phyloP scores from a whole-genome alignment of 1,140 invertebrate genomes.

The Reticulitermes speratus region DNA sequence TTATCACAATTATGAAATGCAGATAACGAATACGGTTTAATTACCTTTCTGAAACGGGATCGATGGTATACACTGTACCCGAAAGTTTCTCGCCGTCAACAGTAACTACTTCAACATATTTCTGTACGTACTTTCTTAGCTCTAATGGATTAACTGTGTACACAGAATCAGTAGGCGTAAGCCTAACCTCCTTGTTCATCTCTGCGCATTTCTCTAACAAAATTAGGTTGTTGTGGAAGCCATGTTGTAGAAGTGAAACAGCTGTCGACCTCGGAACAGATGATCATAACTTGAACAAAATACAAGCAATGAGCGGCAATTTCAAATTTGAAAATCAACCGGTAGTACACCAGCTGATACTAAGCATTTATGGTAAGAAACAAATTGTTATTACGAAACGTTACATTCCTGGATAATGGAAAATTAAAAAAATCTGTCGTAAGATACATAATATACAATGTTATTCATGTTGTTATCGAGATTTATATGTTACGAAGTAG shows the following conservation, averaged over 20 bases:
- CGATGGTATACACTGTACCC: constrained; percentile 18
- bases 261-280: background rate
- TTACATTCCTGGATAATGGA: too few species aligned
- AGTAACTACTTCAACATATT: constrained; percentile 5
- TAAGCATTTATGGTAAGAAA: too few species aligned
- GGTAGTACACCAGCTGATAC: too few species aligned
- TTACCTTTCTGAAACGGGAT: constrained; percentile 21
- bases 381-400: too few species aligned
- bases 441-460: too few species aligned
- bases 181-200: background rate
- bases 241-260: background rate
- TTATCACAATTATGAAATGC: background rate
- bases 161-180: background rate
- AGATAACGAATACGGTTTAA: background rate
- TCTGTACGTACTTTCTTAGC: background rate
- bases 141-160: constrained; percentile 11
- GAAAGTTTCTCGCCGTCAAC: background rate
- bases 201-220: background rate
- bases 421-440: too few species aligned
- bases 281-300: background rate
- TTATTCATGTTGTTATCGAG: too few species aligned
- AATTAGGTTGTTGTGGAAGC: background rate
- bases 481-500: too few species aligned
- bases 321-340: background rate
- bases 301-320: background rate